Percentiles rank a stretch among this genome's conserved stretches.
Evolutionary conservation across 2,888 invertebrate genomes (phyloP).

Genomic region (Eupeodes latifasciatus): DNA sequence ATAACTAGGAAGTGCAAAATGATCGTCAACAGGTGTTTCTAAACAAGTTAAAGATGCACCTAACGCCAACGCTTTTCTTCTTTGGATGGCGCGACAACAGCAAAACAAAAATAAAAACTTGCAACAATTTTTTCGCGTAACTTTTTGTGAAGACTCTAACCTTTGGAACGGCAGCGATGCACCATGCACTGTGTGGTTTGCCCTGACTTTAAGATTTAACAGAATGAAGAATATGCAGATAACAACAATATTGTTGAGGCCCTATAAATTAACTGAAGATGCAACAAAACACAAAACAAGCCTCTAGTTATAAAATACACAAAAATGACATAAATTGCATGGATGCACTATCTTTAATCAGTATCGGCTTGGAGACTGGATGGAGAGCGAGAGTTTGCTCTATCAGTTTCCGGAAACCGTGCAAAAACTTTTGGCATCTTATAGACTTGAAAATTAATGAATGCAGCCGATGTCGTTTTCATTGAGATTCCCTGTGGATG

Average conservation of each 20-base stretch:
- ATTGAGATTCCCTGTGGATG: neutral
- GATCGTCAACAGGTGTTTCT: slow-evolving; percentile 74
- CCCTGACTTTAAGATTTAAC: slow-evolving; percentile 11
- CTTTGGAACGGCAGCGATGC: slow-evolving; percentile 53
- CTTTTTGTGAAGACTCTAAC: slow-evolving; percentile 72
- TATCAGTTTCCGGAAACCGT: slow-evolving; percentile 73
- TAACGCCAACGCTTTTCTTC: slow-evolving; percentile 52
- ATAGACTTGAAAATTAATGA: slow-evolving; percentile 74
- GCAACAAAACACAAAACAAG: slow-evolving; percentile 45
- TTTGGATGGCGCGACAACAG: slow-evolving; percentile 16
- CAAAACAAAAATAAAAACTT: slow-evolving; percentile 4
- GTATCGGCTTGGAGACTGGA: slow-evolving; percentile 35
- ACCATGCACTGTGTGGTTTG: slow-evolving; percentile 43
- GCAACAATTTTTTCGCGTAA: slow-evolving; percentile 54
- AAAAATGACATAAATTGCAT: slow-evolving; percentile 73
- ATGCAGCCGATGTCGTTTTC: slow-evolving; percentile 8
- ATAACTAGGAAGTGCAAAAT: slow-evolving; percentile 73
- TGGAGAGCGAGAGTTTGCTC: slow-evolving; percentile 28
- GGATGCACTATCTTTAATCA: slow-evolving; percentile 60
- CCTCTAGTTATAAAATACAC: slow-evolving; percentile 73
- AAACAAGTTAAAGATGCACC: slow-evolving; percentile 72
- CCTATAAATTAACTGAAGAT: slow-evolving; percentile 29
- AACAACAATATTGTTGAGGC: slow-evolving; percentile 40
- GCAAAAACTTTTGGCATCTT: slow-evolving; percentile 50
- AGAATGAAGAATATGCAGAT: slow-evolving; percentile 65